Conservation (phyloP, 2,797 vertebrate species). For the Lithobates sylvaticus region DNA sequence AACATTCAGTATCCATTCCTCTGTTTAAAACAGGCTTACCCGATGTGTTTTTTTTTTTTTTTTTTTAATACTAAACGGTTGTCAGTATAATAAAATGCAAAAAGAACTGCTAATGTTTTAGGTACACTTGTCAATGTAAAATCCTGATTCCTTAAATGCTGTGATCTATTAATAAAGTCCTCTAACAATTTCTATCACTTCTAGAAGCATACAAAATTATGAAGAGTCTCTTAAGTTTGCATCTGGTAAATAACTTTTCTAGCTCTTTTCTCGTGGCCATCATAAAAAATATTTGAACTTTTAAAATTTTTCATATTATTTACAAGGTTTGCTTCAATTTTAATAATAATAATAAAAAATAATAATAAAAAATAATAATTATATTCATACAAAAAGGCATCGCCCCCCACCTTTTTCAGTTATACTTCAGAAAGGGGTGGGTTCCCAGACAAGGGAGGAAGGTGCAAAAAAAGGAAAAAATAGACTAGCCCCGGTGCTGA, state of each 20-base stretch:
- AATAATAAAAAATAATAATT: conserved; percentile 51
- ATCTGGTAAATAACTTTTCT: conserved; percentile 58
- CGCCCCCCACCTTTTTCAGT: conserved; percentile 34
- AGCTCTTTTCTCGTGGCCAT: conserved; percentile 27
- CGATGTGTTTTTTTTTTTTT: neutral
- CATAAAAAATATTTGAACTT: conserved; percentile 50
- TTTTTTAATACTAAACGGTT: conserved; percentile 49
- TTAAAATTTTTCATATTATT: conserved; percentile 55
- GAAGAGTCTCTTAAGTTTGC: conserved; percentile 63
- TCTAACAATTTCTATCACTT: conserved; percentile 3
- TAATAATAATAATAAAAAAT: conserved; percentile 51
- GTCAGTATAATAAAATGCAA: conserved; percentile 62
- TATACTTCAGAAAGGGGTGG: conserved; percentile 39
- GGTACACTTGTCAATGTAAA: conserved; percentile 37
- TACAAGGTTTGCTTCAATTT: conserved; percentile 55
- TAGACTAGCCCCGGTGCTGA: conserved; percentile 65
- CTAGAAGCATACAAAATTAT: conserved; percentile 36
- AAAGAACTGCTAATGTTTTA: conserved; percentile 53
- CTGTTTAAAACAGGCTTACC: neutral
- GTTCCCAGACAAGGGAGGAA: conserved; percentile 64
- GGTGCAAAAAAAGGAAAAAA: conserved; percentile 65
- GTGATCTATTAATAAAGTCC: neutral
- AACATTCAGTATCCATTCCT: neutral
- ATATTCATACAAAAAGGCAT: conserved; percentile 52
- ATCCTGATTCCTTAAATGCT: conserved; percentile 2